Conservation (phyloP, 2,113 vertebrate species). For the Sorex araneus region DNA sequence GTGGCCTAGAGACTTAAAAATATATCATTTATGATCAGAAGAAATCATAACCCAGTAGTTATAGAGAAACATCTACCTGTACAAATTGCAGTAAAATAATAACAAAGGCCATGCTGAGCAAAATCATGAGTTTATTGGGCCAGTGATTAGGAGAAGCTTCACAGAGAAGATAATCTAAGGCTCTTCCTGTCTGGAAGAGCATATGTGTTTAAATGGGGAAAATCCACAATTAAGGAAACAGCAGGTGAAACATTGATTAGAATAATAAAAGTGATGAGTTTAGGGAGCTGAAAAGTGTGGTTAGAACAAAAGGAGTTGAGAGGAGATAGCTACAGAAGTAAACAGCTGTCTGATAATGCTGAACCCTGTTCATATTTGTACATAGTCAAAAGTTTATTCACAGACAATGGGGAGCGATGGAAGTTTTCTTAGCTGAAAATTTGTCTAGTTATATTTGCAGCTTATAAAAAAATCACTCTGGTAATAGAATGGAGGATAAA, state of each 20-base stretch:
- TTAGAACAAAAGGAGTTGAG: neutral
- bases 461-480: neutral
- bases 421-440: neutral
- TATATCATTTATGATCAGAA: too few relatives aligned
- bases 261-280: neutral
- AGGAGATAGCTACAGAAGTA: neutral
- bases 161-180: neutral
- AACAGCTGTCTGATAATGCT: neutral
- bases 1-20: too few relatives aligned
- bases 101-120: neutral
- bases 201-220: neutral
- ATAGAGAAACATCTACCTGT: too few relatives aligned
- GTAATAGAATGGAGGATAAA: neutral
- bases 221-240: neutral
- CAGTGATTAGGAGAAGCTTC: neutral
- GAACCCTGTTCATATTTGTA: neutral
- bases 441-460: neutral
- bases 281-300: neutral
- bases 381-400: conserved; percentile 34
- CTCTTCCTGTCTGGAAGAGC: too few relatives aligned
- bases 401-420: neutral
- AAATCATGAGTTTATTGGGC: neutral
- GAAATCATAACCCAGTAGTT: too few relatives aligned
- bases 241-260: neutral
- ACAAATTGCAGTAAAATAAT: neutral